Base-by-base conservation (phyloP, 2,113 vertebrate genomes). In the Nothobranchius furzeri region DNA sequence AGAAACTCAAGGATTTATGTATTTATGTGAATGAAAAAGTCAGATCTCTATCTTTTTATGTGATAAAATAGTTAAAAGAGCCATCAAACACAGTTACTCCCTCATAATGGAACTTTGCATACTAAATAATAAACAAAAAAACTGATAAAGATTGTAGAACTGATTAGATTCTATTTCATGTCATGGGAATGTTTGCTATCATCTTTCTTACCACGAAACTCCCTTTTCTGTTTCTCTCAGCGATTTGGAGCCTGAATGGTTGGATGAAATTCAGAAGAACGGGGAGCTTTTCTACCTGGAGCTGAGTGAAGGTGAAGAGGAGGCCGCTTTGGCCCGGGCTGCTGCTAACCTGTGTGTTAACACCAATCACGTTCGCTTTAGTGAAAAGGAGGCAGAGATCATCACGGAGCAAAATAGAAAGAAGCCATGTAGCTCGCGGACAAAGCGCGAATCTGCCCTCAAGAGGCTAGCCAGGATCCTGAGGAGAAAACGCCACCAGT, bases 281-380 rank as follows among this genome's bases (percentile, higher is more conserved):
- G 97, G 98, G 2, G 95, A 99, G 68, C 93, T 99, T 3, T 98
- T 99, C 86, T 99, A 99, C 82, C 85, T 99, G 79, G 96, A 99
- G 81, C 61, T 98, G 74, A 98, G 96, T 63, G 96, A 98, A 74
- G 94, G 89, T 0, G 98, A 98, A 79, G 96, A 97, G 85, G 95
- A 96, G 88, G 73, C 79, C 0, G 80, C 90, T 0, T 81, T 96
- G 76, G 76, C 86, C 46, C 95, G 88, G 58, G 88, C 85, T 42
- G 69, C 61, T 7, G 83, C 84, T 43, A 85, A 83, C 7, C 93
- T 93, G 60, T 74, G 88, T 4, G 85, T 89, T 0, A 71, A 91
- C 30, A 95, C 95, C 70, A 97, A 96, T 83, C 96, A 93, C 0
- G 95, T 98, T 4, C 92, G 94, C 71, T 99, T 98, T 81, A 90